Base-by-base conservation (phyloP, 2,888 invertebrate genomes). In the Lamellibrachia satsuma region DNA sequence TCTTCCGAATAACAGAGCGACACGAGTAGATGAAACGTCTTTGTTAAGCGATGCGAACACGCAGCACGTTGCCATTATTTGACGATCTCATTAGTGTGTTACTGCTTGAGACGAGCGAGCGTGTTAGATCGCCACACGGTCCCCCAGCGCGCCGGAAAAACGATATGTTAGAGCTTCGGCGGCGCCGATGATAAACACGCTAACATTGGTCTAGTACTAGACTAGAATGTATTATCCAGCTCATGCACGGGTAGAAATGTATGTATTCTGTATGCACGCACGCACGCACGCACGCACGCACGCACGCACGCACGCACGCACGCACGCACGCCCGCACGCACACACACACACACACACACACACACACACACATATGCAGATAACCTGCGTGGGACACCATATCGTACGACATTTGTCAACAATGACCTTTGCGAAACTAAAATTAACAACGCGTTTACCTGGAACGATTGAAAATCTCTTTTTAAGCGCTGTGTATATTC, bases 351-450 rank as follows among this genome's bases (percentile, higher is more conserved):
- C 55, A 3, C 55, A 3, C 55, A 3, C 55, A 55, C 55, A 55
- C 55, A 55, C 55, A 55, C 6, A 55, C 55, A 55, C 8, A 9
- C 1, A 55, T 1, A 9, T 9, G 55, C 55, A 55, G 55, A 55
- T 9, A 55, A 9, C 9, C 2, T 55, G 9, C 55, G 55, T 55
- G 9, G 55, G 9, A 55, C 55, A 9, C 9, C 75, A 6, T 75
- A 15, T 75, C 75, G 75, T 22, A 15, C 22, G 75, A 3, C 75
- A 75, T 15, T 22, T 75, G 75, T 75, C 22, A 75, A 75, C 75
- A 75, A 75, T 75, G 75, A 75, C 75, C 75, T 75, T 75, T 75
- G 75, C 75, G 75, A 75, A 75, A 75, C 75, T 75, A 11, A 75
- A 75, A 75, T 75, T 75, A 75, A 75, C 75, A 22, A 8, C 6